Base-by-base conservation (phyloP, 1,140 invertebrate species). In the Microvelia longipes region DNA sequence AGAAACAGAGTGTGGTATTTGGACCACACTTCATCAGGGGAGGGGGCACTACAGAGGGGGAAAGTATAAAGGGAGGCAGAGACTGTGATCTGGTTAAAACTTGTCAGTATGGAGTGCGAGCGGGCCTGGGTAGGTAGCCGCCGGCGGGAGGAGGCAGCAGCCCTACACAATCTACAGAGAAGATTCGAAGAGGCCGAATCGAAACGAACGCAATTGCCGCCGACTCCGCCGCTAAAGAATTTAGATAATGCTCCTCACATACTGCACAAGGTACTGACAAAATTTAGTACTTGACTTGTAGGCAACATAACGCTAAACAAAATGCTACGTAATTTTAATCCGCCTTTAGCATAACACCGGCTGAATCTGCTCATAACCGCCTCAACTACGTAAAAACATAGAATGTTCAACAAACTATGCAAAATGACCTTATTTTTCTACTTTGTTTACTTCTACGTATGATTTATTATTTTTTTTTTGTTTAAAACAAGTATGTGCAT, bases 61-160 rank as follows among this genome's bases (percentile, higher is more conserved):
- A 28, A 67, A 11, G n/a, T 27, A n/a, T 14, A 29, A 28, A 28
- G 35, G 68, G 1, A 69, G 69, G 2, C 68, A 60, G 28, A 35
- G 68, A 0, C 50, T 29, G 11, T 72, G 69, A 1, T 69, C n/a
- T n/a, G n/a, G n/a, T n/a, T n/a, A n/a, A n/a, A n/a, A n/a, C n/a
- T n/a, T n/a, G n/a, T 50, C 73, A 1, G 66, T 71, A 30, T 70
- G 72, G 26, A 79, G 79, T 19, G 77, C 77, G 1, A 78, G 81
- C 71, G 79, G 77, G 78, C 80, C 81, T 13, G 81, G 81, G 1
- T 64, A 26, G 62, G 62, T 26, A 80, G 79, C 29, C 75, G 81
- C 30, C 79, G 80, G 68, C 75, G 81, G 28, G 81, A 82, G 71
- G 80, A 82, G 61, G 81, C 81, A 0, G 75, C 71, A 25, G 79